Percentiles rank a stretch among this genome's conserved stretches.
Evolutionary conservation across 37 sponge, comb jelly and placozoan species (phyloP).

Genomic region (Ianthella basta): DNA sequence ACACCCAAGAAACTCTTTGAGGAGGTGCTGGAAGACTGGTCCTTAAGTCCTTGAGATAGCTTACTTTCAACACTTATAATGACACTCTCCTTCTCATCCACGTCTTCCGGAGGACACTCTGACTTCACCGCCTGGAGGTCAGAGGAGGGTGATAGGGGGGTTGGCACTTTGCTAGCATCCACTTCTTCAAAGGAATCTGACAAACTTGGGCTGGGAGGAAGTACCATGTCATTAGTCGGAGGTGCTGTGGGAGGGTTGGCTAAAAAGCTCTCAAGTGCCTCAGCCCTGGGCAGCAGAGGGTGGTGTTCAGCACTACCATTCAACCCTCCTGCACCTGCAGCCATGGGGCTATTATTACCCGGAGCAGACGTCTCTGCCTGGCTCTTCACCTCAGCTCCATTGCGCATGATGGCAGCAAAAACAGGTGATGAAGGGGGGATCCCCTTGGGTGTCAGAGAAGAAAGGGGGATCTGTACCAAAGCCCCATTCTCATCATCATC

Average conservation of each 20-base stretch:
- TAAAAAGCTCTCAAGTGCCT: not conserved
- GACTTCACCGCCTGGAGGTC: no score
- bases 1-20: no score
- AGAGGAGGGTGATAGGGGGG: no score
- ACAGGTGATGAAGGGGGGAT: conserved; percentile 22
- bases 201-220: conserved; percentile 19
- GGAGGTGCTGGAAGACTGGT: no score
- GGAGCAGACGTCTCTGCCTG: not conserved
- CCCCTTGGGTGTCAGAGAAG: conserved; percentile 1
- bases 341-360: not conserved
- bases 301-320: no score
- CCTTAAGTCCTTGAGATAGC: no score
- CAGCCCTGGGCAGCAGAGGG: no score
- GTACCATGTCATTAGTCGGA: not conserved
- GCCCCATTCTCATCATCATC: not conserved
- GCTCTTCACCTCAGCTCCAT: not conserved
- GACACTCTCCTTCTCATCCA: no score
- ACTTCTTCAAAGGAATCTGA: conserved; percentile 8
- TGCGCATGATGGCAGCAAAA: conserved; percentile 10
- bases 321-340: not conserved
- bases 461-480: conserved; percentile 17
- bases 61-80: no score
- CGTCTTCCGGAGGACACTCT: no score
- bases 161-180: not conserved
- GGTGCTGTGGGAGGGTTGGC: not conserved